phyloP scores from a whole-genome alignment of 2,113 vertebrate species.

The Leucopsar rothschildi region DNA sequence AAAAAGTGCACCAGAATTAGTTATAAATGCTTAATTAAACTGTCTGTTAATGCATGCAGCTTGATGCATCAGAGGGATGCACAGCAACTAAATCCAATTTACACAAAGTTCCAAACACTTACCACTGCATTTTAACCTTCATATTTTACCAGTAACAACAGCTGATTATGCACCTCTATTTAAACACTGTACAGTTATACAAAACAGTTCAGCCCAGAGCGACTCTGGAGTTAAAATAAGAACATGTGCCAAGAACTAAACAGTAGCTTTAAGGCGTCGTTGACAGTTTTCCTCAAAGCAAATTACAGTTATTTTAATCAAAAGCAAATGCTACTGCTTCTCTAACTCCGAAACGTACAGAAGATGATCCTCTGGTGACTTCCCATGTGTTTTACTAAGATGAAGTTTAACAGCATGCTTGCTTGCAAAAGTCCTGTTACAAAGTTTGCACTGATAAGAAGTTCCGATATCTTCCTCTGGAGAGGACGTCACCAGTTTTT shows the following conservation, averaged over 20 bases:
- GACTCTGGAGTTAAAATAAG: conserved; percentile 82
- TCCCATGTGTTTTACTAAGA: conserved; percentile 98
- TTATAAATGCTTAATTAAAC: conserved; percentile 93
- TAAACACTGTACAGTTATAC: conserved; percentile 88
- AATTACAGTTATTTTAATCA: conserved; percentile 62
- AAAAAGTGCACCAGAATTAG: conserved; percentile 90
- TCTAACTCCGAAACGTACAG: conserved; percentile 95
- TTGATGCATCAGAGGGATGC: conserved; percentile 86
- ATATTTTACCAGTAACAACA: conserved; percentile 88
- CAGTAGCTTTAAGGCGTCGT: conserved; percentile 91
- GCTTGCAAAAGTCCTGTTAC: conserved; percentile 99
- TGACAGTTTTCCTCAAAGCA: conserved; percentile 83
- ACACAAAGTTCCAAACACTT: conserved; percentile 95
- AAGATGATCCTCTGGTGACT: conserved; percentile 98
- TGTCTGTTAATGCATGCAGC: conserved; percentile 97
- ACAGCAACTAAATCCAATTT: conserved; percentile 89
- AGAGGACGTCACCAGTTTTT: conserved; percentile 89
- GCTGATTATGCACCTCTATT: conserved; percentile 84
- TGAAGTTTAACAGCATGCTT: conserved; percentile 99
- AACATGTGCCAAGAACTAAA: conserved; percentile 91
- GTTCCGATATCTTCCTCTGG: conserved; percentile 87
- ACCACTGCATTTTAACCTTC: conserved; percentile 92
- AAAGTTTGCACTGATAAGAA: conserved; percentile 96
- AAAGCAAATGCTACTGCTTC: conserved; percentile 90
- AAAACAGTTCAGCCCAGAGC: conserved; percentile 81